These are phyloP conservation scores for Hylaeus volcanicus DNA, from an alignment of 1,140 invertebrate genomes.

Conservation along the genomic window DNA sequence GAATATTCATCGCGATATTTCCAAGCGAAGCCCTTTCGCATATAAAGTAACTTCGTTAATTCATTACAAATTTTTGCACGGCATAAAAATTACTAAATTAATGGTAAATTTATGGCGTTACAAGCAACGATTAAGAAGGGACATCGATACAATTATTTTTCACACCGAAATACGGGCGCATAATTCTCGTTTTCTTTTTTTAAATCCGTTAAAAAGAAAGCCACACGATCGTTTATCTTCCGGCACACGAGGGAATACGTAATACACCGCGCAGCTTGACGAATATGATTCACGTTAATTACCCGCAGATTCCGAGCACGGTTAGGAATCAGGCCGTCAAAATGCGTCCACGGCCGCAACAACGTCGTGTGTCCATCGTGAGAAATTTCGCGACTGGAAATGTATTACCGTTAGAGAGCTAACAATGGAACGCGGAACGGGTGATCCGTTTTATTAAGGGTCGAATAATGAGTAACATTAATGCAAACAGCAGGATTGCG, in stretches of 20 bases:
- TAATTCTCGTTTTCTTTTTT: constrained; percentile 1
- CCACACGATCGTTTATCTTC: background rate
- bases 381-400: constrained; percentile 29
- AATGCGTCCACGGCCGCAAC: background rate
- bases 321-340: constrained; percentile 22
- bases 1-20: too few relatives aligned
- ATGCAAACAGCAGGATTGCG: constrained; percentile 29
- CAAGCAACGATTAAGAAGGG: background rate
- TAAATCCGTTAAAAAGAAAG: background rate
- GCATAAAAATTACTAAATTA: too few relatives aligned
- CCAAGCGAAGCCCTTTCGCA: too few relatives aligned
- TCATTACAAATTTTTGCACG: too few relatives aligned
- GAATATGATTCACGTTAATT: constrained; percentile 27
- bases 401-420: constrained; percentile 33
- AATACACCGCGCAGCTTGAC: background rate
- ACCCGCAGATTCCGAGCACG: background rate
- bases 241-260: background rate
- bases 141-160: background rate
- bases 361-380: constrained; percentile 44
- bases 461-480: constrained; percentile 43
- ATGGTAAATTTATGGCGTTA: background rate
- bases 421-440: constrained; percentile 31
- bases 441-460: constrained; percentile 23
- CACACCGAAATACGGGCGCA: background rate
- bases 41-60: too few relatives aligned